Evolutionary conservation across 2,888 invertebrate genomes (phyloP).

Genomic region (Agrenia bidenticulata): DNA sequence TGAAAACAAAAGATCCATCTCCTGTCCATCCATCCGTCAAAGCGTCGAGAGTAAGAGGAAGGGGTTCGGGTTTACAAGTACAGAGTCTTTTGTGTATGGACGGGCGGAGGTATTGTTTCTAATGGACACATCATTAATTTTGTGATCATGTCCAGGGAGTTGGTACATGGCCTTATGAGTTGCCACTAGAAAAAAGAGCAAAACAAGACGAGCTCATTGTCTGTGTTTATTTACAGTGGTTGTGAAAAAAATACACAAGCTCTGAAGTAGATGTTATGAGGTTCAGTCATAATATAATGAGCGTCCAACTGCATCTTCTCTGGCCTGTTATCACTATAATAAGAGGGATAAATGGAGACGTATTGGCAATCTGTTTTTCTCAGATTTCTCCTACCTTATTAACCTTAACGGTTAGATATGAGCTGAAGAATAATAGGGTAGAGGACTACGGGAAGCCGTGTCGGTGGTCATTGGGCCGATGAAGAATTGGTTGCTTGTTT

Average conservation of each 20-base stretch:
- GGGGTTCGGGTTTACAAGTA: conserved; percentile 7
- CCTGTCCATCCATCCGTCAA: conserved; percentile 1
- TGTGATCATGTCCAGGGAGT: conserved; percentile 24
- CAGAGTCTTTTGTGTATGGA: not conserved
- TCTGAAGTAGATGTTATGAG: too few species aligned
- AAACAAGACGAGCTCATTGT: too few species aligned
- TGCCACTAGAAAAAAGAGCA: too few species aligned
- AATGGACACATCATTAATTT: conserved; percentile 46
- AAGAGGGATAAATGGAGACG: too few species aligned
- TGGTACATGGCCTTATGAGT: not conserved
- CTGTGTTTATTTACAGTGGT: too few species aligned
- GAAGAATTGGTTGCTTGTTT: not conserved
- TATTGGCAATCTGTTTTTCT: too few species aligned
- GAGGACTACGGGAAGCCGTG: conserved; percentile 33
- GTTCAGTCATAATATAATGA: too few species aligned
- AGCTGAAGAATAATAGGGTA: not conserved
- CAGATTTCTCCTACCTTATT: too few species aligned
- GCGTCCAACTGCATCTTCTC: too few species aligned
- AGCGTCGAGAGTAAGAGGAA: not conserved
- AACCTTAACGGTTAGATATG: not conserved
- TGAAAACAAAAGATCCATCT: not conserved
- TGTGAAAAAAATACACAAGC: too few species aligned
- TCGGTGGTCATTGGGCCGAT: conserved; percentile 28
- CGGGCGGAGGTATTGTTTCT: conserved; percentile 29
- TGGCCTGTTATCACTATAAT: too few species aligned